Conservation (phyloP, 2,113 vertebrate species). For the Colistium nudipinnis region DNA sequence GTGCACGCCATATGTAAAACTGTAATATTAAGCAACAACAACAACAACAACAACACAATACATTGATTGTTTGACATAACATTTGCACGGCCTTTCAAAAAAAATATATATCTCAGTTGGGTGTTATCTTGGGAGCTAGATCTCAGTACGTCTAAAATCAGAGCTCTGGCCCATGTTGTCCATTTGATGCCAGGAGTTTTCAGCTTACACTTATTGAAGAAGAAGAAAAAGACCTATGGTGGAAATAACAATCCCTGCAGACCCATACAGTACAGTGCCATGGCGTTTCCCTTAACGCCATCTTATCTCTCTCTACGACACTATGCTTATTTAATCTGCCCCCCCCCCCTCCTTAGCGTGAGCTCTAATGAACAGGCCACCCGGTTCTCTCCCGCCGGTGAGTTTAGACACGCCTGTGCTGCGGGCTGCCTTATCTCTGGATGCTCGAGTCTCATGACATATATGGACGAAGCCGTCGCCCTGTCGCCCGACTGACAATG, state of each 20-base stretch:
- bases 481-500: constrained; percentile 81
- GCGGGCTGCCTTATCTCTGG: constrained; percentile 55
- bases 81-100: not conserved
- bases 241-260: not conserved
- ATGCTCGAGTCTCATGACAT: constrained; percentile 69
- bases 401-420: too few species aligned
- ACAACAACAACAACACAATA: too few species aligned
- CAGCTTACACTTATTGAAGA: too few species aligned
- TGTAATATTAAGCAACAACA: too few species aligned
- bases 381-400: too few species aligned
- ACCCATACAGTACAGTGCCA: not conserved
- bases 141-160: not conserved
- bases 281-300: not conserved
- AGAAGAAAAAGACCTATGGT: too few species aligned
- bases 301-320: too few species aligned
- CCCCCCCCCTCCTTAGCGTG: too few species aligned
- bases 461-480: constrained; percentile 91
- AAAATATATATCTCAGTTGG: not conserved
- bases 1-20: too few species aligned
- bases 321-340: too few species aligned
- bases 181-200: not conserved
- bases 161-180: not conserved
- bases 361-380: too few species aligned
- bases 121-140: not conserved
- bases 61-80: too few species aligned